These are phyloP conservation scores for Priocnemis perturbator DNA, from an alignment of 2,888 invertebrate species.

Conservation along the genomic window DNA sequence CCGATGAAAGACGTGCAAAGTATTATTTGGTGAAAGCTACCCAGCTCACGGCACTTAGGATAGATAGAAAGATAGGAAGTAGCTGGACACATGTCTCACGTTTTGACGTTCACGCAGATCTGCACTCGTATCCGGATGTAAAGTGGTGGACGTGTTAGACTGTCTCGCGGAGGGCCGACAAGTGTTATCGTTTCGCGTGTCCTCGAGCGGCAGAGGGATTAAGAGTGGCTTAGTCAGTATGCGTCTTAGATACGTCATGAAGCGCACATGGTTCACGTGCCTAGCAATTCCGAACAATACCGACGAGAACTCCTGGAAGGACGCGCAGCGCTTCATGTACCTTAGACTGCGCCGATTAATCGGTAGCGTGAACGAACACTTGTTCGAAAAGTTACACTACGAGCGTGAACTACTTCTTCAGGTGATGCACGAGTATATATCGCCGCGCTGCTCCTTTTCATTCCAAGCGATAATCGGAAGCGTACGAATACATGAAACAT, in stretches of 20 bases:
- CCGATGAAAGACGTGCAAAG: too few species aligned
- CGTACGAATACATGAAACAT: background rate
- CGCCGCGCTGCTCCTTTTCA: background rate
- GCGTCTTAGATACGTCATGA: slow-evolving; percentile 67
- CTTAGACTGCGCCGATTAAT: slow-evolving; percentile 69
- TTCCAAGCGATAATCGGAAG: background rate
- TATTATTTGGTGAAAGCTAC: too few species aligned
- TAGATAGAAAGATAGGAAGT: slow-evolving; percentile 1
- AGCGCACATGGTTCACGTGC: slow-evolving; percentile 71
- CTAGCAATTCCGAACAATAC: slow-evolving; percentile 55
- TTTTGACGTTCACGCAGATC: slow-evolving; percentile 53
- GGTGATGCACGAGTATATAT: background rate
- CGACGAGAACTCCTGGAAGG: slow-evolving; percentile 68
- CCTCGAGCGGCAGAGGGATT: slow-evolving; percentile 42
- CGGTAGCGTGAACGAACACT: slow-evolving; percentile 67
- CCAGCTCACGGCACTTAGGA: background rate
- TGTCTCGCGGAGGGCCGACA: slow-evolving; percentile 69
- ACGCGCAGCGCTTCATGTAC: slow-evolving; percentile 72
- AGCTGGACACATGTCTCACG: slow-evolving; percentile 11
- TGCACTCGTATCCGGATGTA: slow-evolving; percentile 68
- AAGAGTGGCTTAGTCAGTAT: slow-evolving; percentile 56
- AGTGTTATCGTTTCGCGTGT: slow-evolving; percentile 58
- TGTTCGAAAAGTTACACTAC: slow-evolving; percentile 63
- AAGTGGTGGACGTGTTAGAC: slow-evolving; percentile 69
- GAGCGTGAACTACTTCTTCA: slow-evolving; percentile 55